Base-by-base conservation (phyloP, 2,888 invertebrate genomes). In the Trisateles emortualis region DNA sequence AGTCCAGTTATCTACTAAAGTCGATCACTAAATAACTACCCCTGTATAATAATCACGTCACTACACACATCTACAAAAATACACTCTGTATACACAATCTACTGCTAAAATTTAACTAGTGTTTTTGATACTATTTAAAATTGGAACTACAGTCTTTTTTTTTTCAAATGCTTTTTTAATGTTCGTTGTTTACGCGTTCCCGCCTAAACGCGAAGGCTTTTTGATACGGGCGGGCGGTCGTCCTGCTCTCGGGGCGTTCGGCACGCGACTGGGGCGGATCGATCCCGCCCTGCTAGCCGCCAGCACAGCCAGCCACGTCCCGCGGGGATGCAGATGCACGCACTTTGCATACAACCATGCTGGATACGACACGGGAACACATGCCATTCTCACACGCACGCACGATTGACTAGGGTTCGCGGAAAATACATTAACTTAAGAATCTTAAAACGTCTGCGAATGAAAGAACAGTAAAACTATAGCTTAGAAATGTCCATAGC, bases 261-360 rank as follows among this genome's bases (percentile, higher is more conserved):
- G 78, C 74, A 81, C 83, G 77, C 85, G 86, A 90, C 91, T 91
- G 89, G 88, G 85, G 83, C 80, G 84, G 87, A 88, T 86, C 86
- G 87, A 88, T 85, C 80, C 83, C 84, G 82, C 86, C 86, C 84
- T 81, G 76, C 66, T 60, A 30, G 68, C 71, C 70, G 72, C 70
- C 72, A 70, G 72, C 68, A 74, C 70, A 71, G 59, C 78, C 76
- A 72, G 62, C 66, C 59, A 71, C 72, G 78, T 90, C 90, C 89
- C 89, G 88, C 87, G 87, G 91, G 92, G 91, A 90, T 92, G 91
- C 90, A 89, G 90, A 87, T 90, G 90, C 88, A 87, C 70, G 81
- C 72, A 76, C 68, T 62, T 55, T 49, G 51, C 52, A 64, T 65
- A 60, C 47, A 6, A 13, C 29, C 48, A 43, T 35, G 40, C 84